Evolutionary conservation across 2,113 vertebrate species (phyloP).

Genomic region (Rhinopomastus cyanomelas): DNA sequence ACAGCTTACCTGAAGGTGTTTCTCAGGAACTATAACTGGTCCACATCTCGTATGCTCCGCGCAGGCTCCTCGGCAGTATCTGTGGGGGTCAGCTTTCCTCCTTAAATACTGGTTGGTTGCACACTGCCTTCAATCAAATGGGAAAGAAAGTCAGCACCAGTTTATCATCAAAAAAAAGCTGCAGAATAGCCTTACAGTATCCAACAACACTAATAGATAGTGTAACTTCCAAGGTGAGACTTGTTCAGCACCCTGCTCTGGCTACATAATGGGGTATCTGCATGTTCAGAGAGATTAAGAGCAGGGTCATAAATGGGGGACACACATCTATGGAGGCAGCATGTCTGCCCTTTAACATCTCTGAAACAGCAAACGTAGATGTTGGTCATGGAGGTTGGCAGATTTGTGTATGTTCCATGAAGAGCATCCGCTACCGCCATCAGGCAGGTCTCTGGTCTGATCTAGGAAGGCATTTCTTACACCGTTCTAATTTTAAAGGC

Average conservation of each 20-base stretch:
- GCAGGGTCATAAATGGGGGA: not conserved
- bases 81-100: constrained; percentile 90
- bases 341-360: not conserved
- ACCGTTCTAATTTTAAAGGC: not conserved
- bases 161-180: not conserved
- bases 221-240: not conserved
- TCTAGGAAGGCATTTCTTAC: not conserved
- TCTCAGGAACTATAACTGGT: constrained; percentile 89
- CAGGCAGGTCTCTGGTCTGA: not conserved
- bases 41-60: constrained; percentile 89
- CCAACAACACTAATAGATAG: not conserved
- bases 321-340: not conserved
- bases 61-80: constrained; percentile 91
- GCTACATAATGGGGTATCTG: not conserved
- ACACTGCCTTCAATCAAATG: constrained; percentile 84
- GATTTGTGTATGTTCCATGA: not conserved
- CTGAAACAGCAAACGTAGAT: not conserved
- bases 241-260: not conserved
- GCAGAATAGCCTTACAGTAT: not conserved
- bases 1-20: constrained; percentile 89
- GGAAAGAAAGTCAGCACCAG: not conserved
- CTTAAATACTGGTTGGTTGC: constrained; percentile 90
- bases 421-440: not conserved
- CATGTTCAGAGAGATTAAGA: not conserved
- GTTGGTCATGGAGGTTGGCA: accelerated